Conservation (phyloP, 2,888 invertebrate genomes). For the Mellilla xanthometata region DNA sequence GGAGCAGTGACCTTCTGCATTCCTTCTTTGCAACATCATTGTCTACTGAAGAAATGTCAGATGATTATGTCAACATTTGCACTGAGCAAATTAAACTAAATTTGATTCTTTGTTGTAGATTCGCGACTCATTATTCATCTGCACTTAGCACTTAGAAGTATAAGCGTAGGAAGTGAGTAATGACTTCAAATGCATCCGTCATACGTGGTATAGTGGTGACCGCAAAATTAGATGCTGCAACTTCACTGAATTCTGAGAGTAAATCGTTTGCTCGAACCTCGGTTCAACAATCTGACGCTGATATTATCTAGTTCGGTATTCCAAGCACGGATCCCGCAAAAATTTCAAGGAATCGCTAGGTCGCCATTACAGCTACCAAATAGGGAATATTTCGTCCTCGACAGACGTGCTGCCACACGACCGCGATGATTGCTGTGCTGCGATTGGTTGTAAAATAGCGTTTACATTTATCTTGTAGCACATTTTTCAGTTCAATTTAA, state of each 20-base stretch:
- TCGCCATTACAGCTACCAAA: constrained; percentile 13
- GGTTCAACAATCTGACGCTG: constrained; percentile 6
- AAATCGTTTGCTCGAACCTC: constrained; percentile 10
- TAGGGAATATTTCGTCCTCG: constrained; percentile 10
- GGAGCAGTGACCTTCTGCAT: too few species aligned
- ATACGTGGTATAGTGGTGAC: too few species aligned
- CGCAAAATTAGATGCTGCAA: background rate
- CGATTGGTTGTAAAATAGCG: constrained; percentile 1
- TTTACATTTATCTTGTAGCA: background rate
- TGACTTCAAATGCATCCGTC: background rate
- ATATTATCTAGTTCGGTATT: constrained; percentile 16
- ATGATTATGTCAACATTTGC: too few species aligned
- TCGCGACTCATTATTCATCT: background rate
- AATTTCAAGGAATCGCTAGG: constrained; percentile 12
- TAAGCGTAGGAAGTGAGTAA: background rate
- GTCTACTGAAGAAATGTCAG: too few species aligned
- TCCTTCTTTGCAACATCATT: too few species aligned
- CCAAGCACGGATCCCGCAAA: constrained; percentile 14
- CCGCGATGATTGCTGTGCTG: constrained; percentile 1
- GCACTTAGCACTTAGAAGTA: constrained; percentile 1
- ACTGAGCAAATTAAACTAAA: background rate
- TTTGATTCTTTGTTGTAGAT: constrained; percentile 1
- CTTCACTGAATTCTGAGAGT: constrained; percentile 8
- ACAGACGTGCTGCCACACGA: constrained; percentile 8
- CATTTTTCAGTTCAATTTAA: too few species aligned